phyloP scores from a whole-genome alignment of 1,140 invertebrate species.

The Scylla paramamosain region DNA sequence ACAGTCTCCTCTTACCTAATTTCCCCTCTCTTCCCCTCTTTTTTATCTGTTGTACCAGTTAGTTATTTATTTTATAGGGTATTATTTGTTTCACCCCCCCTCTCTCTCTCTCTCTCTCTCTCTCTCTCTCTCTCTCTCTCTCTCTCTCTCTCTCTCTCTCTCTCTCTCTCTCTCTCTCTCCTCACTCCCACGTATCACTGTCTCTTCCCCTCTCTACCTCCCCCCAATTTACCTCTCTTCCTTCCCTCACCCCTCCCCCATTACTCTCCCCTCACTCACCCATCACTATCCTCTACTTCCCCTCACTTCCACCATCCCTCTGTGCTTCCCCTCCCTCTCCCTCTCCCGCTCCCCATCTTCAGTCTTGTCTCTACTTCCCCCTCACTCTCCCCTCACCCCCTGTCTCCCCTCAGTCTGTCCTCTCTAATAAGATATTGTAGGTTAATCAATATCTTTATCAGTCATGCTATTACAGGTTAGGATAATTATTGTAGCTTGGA shows the following conservation, averaged over 20 bases:
- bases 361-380: background rate
- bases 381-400: background rate
- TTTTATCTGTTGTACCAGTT: no score
- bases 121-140: background rate
- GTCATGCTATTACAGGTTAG: no score
- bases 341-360: background rate
- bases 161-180: background rate
- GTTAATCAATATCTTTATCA: no score
- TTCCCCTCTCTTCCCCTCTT: background rate
- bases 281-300: background rate
- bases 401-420: background rate
- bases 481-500: background rate
- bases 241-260: background rate
- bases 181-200: background rate
- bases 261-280: background rate
- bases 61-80: no score
- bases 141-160: no score
- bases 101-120: background rate
- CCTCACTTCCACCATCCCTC: background rate
- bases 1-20: background rate
- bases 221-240: background rate
- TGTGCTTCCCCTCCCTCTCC: background rate
- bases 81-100: no score
- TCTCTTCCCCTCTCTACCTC: background rate
- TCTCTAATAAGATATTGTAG: no score